Evolutionary conservation across 2,797 vertebrate species (phyloP).

Genomic region (Typhlichthys eigenmanni): DNA sequence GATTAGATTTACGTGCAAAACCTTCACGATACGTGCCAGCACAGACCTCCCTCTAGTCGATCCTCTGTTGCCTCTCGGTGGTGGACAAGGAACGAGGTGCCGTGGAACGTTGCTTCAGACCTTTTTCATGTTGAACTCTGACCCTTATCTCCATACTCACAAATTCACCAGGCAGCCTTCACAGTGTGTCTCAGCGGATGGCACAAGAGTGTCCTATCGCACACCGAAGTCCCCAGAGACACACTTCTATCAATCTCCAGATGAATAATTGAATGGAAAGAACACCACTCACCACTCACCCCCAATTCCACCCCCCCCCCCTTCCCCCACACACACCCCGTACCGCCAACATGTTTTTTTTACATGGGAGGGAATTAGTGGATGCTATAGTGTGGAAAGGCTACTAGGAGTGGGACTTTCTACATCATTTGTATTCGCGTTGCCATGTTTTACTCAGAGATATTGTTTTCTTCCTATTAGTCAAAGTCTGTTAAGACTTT

Average conservation of each 20-base stretch:
- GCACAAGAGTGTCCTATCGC: constrained; percentile 42
- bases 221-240: constrained; percentile 52
- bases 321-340: neutral
- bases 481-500: constrained; percentile 15
- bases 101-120: constrained; percentile 16
- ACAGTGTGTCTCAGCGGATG: constrained; percentile 42
- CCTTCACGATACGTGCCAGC: constrained; percentile 1
- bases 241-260: constrained; percentile 62
- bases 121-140: constrained; percentile 51
- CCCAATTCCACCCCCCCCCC: neutral
- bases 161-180: constrained; percentile 58
- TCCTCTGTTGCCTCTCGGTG: constrained; percentile 25
- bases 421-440: constrained; percentile 26
- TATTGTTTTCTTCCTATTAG: constrained; percentile 24
- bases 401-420: constrained; percentile 35
- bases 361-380: constrained; percentile 53
- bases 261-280: constrained; percentile 63
- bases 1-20: constrained; percentile 15
- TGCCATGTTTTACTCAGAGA: constrained; percentile 24
- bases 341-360: constrained; percentile 40
- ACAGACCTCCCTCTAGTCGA: neutral
- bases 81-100: constrained; percentile 14
- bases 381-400: constrained; percentile 25
- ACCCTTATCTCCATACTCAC: constrained; percentile 63
- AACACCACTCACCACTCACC: neutral